A percentile compares a stretch with the other conserved stretches of the same genome.
Evolutionary conservation across 2,797 vertebrate species (phyloP).

Genomic region (Emys orbicularis): DNA sequence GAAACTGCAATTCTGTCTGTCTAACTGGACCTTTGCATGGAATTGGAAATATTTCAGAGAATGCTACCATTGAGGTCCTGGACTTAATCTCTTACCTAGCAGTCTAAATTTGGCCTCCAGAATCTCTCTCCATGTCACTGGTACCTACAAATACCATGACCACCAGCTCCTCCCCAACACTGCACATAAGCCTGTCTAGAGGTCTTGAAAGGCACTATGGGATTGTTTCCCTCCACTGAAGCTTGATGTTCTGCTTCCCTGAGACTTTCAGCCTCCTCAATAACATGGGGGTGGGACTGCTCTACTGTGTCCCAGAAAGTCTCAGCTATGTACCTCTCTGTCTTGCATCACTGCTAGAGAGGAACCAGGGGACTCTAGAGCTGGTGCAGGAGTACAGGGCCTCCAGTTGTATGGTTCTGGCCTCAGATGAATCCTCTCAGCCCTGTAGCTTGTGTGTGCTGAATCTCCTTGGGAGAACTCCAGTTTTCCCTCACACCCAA

Average conservation of each 20-base stretch:
- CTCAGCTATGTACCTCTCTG: not conserved
- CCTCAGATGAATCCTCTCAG: not conserved
- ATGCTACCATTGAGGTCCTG: too few species aligned
- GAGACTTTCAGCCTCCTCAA: not conserved
- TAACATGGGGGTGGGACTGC: not conserved
- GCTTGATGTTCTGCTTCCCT: not conserved
- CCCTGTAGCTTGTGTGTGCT: not conserved
- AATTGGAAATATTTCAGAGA: too few species aligned
- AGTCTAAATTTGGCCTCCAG: too few species aligned
- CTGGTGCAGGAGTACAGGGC: not conserved
- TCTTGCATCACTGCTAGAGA: fast-evolving
- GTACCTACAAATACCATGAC: too few species aligned
- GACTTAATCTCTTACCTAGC: too few species aligned
- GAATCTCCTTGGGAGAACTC: not conserved
- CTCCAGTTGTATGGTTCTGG: not conserved
- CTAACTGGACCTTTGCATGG: too few species aligned
- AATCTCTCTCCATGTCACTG: too few species aligned
- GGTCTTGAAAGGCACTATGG: not conserved
- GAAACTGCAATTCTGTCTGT: too few species aligned
- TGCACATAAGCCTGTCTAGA: not conserved
- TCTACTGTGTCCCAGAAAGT: not conserved
- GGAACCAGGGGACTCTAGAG: not conserved
- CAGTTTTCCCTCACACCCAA: not conserved
- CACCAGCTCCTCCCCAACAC: not conserved
- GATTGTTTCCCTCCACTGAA: not conserved